Evolutionary conservation across 2,113 vertebrate species (phyloP), one percentile per base, ranked within the genome.

Genomic region (Eleginops maclovinus): DNA sequence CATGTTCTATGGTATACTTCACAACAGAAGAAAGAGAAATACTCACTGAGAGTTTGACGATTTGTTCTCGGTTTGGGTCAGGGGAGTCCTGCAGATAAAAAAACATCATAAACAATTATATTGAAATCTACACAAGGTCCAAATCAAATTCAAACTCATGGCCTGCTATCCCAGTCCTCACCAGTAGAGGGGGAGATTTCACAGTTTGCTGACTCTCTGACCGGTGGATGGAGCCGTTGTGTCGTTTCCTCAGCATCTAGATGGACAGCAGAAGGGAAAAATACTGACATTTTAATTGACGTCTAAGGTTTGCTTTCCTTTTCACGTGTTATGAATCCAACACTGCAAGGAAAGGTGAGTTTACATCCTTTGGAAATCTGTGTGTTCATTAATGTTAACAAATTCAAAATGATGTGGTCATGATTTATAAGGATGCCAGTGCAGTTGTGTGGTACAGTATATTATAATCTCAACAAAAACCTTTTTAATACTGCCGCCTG

Each of bases 401-500:
- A 9, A 17, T 41, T 22, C 8, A 43, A 68, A 26, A 68, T n/a
- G 21, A 17, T 17, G n/a, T 24, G 31, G 9, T 24, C 1, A 17
- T 41, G 13, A 36, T 24, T 31, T 50, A 36, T 24, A 11, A 11
- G 6, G 36, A 28, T 7, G 8, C 31, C 5, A 36, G 31, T 36
- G 31, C 31, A 36, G 31, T 36, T 36, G 31, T 1, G 31, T 7
- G 8, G 31, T 36, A 36, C 31, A 36, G 31, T 36, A 36, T 36
- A 36, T 36, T 31, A 7, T 31, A 31, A 31, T 44, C 3, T 26
- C 9, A 41, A 15, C 8, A 70, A 83, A 59, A 62, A 99, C 98
- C 97, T 99, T 99, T 78, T 98, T 97, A 82, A 99, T 97, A 87
- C 95, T 99, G 84, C 98, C 97, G 0, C 98, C 98, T 0, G 98